Evolutionary conservation across 2,797 vertebrate genomes (phyloP).

Genomic region (Falco concolor): DNA sequence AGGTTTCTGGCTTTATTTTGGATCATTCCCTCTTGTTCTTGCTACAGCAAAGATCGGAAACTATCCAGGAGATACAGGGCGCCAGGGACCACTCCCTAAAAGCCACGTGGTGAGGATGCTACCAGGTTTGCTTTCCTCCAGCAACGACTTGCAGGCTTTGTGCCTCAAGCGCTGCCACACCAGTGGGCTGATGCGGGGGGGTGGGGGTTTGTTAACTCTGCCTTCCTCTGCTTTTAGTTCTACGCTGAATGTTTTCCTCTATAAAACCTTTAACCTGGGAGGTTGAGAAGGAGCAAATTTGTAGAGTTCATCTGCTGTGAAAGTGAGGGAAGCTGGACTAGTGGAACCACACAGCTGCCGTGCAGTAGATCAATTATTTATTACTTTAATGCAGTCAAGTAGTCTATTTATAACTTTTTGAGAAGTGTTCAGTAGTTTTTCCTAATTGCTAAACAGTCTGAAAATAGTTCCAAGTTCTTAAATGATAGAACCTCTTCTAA

Average conservation of each 20-base stretch:
- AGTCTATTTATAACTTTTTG: conserved; percentile 15
- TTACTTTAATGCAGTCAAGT: background rate
- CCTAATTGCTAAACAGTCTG: conserved; percentile 8
- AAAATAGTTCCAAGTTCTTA: conserved; percentile 29
- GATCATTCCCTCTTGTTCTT: background rate
- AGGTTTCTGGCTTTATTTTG: background rate
- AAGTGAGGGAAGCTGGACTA: background rate
- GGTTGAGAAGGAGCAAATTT: background rate
- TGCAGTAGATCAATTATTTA: conserved; percentile 14
- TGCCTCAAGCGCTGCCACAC: background rate
- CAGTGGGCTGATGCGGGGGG: background rate
- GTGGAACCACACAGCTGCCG: background rate
- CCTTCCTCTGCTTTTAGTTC: background rate
- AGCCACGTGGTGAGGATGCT: background rate
- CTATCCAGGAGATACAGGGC: background rate
- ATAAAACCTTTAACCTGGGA: background rate
- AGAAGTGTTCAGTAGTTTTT: conserved; percentile 5
- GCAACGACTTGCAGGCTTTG: background rate
- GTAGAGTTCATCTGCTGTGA: background rate
- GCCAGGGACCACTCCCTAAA: background rate
- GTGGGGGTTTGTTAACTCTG: background rate
- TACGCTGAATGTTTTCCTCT: background rate
- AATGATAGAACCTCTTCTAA: background rate
- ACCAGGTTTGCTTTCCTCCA: background rate
- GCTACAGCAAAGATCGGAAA: background rate